Conservation (phyloP, 2,797 vertebrate genomes). For the Varecia variegata region DNA sequence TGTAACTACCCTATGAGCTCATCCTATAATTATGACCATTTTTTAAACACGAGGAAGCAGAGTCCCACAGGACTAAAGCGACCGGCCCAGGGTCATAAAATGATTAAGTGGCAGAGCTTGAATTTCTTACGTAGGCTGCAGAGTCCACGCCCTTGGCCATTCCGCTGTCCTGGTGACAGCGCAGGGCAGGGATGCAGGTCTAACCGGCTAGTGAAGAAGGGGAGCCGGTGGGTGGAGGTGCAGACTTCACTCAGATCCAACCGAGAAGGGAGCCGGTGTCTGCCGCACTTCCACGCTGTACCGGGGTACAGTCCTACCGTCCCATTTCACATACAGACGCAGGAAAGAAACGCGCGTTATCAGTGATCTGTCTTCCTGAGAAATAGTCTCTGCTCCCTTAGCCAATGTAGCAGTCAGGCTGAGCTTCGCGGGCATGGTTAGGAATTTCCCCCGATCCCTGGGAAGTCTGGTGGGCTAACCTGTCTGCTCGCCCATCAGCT, state of each 20-base stretch:
- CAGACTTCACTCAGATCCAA: neutral
- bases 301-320: neutral
- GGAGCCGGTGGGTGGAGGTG: accelerated
- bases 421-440: neutral
- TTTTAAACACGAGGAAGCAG: neutral
- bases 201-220: neutral
- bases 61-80: neutral
- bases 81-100: neutral
- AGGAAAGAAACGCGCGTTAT: neutral
- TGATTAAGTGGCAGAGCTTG: neutral
- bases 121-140: neutral
- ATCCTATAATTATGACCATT: neutral
- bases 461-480: accelerated
- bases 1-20: neutral
- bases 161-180: neutral
- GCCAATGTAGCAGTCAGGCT: no score
- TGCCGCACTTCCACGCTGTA: neutral
- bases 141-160: neutral
- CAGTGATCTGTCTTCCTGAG: neutral
- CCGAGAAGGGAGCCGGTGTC: neutral
- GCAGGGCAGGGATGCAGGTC: neutral
- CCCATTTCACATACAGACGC: neutral
- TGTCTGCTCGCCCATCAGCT: neutral
- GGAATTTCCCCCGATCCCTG: neutral
- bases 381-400: neutral